phyloP scores from a whole-genome alignment of 2,888 invertebrate genomes.

The Sinhomidia bicolor region DNA sequence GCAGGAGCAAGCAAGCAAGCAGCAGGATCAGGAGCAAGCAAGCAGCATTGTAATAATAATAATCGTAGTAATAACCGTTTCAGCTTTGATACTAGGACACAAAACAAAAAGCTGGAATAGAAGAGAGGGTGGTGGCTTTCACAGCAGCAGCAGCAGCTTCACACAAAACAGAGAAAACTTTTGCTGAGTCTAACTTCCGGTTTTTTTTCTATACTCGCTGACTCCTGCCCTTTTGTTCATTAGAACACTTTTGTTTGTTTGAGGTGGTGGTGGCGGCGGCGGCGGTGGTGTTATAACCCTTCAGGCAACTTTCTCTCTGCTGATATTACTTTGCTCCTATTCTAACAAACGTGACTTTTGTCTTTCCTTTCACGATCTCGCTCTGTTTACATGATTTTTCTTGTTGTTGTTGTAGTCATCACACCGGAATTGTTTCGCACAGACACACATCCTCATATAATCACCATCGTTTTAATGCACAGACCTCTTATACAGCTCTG shows the following conservation, averaged over 20 bases:
- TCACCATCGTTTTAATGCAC: not conserved
- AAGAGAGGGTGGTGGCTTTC: not conserved
- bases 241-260: not conserved
- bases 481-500: too few species aligned
- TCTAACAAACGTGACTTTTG: not conserved
- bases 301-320: not conserved
- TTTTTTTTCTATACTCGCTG: not conserved
- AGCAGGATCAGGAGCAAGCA: too few species aligned
- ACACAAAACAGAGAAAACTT: not conserved
- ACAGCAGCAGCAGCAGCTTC: not conserved
- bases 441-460: not conserved
- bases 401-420: not conserved
- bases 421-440: conserved; percentile 39
- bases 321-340: not conserved
- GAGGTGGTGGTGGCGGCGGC: too few species aligned
- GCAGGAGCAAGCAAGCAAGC: too few species aligned
- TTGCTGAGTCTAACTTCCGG: not conserved
- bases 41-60: not conserved
- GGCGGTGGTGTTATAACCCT: not conserved
- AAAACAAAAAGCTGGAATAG: conserved; percentile 11
- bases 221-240: conserved; percentile 5
- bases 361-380: not conserved
- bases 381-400: too few species aligned
- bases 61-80: conserved; percentile 41
- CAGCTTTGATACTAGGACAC: not conserved